Evolutionary conservation across 2,797 vertebrate genomes (phyloP), one percentile per base, ranked within the genome.

Genomic region (Melanogrammus aeglefinus): DNA sequence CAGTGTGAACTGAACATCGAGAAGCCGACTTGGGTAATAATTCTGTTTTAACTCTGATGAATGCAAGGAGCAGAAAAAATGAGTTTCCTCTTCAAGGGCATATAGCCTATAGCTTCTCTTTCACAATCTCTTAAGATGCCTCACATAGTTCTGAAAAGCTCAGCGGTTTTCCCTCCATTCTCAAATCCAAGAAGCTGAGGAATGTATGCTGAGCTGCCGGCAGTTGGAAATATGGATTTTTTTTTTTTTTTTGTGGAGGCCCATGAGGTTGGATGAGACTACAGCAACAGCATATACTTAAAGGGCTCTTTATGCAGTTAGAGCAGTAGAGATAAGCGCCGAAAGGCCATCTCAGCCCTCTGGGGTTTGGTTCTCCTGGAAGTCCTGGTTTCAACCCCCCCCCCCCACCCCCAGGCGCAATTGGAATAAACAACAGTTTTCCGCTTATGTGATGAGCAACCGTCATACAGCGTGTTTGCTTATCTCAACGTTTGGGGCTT

Each of bases 191-290:
- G 38, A 80, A 74, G 85, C 33, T 76, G 6, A 82, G 81, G 85
- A 87, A 90, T 92, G 86, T 74, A 90, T 92, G 86, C 73, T 86
- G 80, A 79, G 82, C 82, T 87, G 80, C 78, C 72, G 76, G 81
- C 21, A 38, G 77, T 76, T 35, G 71, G 76, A 83, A 84, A 81
- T 85, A 51, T 84, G 81, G 78, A 75, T 76, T 2, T 51, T 72
- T 44, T 44, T 44, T n/a, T n/a, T n/a, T 2, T 51, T 72, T 44
- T 44, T 44, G 57, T 70, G 36, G 69, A 77, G 79, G 71, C 81
- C 76, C 77, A 13, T 4, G 10, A 75, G 72, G 74, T 76, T 73
- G 38, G 75, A 72, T 13, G 44, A 78, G 75, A 47, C 70, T 31
- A 79, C 63, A 69, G 70, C 82, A 78, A 72, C 70, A 9, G 6